phyloP scores from a whole-genome alignment of 1,140 invertebrate genomes.

The Apis laboriosa region DNA sequence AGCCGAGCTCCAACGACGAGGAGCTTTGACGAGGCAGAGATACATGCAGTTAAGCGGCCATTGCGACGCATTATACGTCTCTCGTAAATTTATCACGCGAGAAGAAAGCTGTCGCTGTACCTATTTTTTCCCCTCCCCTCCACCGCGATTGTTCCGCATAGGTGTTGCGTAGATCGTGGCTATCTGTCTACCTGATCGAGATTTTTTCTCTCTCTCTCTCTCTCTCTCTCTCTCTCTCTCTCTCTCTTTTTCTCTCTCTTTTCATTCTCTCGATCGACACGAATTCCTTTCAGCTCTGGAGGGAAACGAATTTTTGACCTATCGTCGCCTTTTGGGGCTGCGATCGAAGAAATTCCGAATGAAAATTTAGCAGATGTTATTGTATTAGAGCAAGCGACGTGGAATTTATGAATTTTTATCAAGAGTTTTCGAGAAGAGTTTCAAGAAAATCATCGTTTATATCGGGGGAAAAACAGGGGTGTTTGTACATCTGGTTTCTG shows the following conservation, averaged over 20 bases:
- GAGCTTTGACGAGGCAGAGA: slow-evolving; percentile 11
- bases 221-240: too few relatives aligned
- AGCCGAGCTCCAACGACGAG: neutral
- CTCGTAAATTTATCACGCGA: slow-evolving; percentile 43
- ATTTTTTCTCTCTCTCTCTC: neutral
- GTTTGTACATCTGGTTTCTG: too few relatives aligned
- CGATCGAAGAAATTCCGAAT: neutral
- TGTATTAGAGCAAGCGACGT: too few relatives aligned
- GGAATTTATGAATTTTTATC: too few relatives aligned
- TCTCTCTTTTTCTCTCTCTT: neutral
- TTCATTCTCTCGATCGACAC: neutral
- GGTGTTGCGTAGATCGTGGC: slow-evolving; percentile 16
- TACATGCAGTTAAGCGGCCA: slow-evolving; percentile 5
- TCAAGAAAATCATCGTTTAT: too few relatives aligned
- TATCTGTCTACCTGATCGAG: slow-evolving; percentile 15
- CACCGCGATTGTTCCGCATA: slow-evolving; percentile 30
- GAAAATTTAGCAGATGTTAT: neutral
- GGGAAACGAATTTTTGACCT: neutral
- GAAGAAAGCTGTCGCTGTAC: slow-evolving; percentile 21
- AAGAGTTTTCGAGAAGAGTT: too few relatives aligned
- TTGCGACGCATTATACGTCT: slow-evolving; percentile 22
- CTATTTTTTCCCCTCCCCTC: neutral
- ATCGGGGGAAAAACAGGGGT: too few relatives aligned
- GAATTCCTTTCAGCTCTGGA: slow-evolving; percentile 13
- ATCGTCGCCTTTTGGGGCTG: neutral